Evolutionary conservation across 2,888 invertebrate species (phyloP).

Genomic region (Nematopogon swammerdamellus): DNA sequence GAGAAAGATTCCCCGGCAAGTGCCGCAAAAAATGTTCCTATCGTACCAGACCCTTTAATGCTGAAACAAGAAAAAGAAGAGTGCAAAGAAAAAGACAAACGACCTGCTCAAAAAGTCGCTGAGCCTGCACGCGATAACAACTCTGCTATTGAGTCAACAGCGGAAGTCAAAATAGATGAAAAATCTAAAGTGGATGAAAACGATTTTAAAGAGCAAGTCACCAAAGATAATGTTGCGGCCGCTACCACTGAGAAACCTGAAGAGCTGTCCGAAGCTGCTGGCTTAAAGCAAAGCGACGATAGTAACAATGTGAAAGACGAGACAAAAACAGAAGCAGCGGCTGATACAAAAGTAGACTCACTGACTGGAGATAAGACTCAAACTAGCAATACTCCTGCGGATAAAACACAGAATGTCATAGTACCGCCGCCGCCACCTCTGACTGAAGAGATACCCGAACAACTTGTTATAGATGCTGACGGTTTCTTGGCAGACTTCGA

Average conservation of each 20-base stretch:
- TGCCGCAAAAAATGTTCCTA: neutral
- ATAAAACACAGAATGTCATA: neutral
- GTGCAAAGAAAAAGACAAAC: neutral
- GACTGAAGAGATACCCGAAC: constrained; percentile 30
- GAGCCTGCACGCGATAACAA: constrained; percentile 4
- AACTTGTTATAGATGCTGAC: constrained; percentile 41
- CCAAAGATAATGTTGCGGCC: constrained; percentile 5
- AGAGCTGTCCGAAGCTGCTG: constrained; percentile 20
- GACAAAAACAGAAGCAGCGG: constrained; percentile 22
- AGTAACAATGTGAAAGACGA: constrained; percentile 28
- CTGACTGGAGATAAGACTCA: neutral
- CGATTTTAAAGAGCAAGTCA: constrained; percentile 19
- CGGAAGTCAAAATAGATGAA: constrained; percentile 16
- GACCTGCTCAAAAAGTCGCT: neutral
- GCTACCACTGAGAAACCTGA: constrained; percentile 1
- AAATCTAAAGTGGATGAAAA: constrained; percentile 23
- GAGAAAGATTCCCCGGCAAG: neutral
- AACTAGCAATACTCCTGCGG: neutral
- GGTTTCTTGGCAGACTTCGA: constrained; percentile 54
- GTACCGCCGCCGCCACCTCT: neutral
- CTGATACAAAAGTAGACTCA: constrained; percentile 17
- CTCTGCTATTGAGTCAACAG: neutral
- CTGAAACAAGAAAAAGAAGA: neutral
- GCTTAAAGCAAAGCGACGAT: neutral
- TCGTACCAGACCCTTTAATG: neutral